A percentile compares a stretch with the other conserved stretches of the same genome.
These are phyloP conservation scores for Schizaphis graminum DNA, from an alignment of 2,888 invertebrate genomes.

Conservation along the genomic window DNA sequence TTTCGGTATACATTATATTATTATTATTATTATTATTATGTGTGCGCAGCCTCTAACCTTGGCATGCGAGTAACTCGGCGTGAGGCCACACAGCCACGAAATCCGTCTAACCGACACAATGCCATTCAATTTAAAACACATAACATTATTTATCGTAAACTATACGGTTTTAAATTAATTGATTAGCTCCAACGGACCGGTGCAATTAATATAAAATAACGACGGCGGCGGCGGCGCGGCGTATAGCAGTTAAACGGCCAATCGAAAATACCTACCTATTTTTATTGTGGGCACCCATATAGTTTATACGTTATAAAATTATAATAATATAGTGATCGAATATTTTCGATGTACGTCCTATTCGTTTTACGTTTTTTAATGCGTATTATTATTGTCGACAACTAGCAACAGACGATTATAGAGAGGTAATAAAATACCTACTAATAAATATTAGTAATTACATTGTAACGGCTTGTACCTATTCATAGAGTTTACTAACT, in stretches of 20 bases:
- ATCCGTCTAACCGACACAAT: constrained; percentile 33
- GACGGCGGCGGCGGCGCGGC: not conserved
- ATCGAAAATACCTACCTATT: not conserved
- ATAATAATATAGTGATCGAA: constrained; percentile 5
- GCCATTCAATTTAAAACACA: constrained; percentile 9
- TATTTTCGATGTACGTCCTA: not conserved
- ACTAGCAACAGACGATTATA: not conserved
- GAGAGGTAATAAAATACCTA: not conserved
- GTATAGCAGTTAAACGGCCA: not conserved
- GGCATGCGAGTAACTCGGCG: constrained; percentile 11
- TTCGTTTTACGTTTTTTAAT: not conserved
- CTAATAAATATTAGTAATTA: not conserved
- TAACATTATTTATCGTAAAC: constrained; percentile 24
- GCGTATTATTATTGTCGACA: not conserved
- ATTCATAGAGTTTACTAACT: not conserved
- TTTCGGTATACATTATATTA: not conserved
- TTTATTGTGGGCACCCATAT: not conserved
- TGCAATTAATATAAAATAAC: not conserved
- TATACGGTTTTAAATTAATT: constrained; percentile 16
- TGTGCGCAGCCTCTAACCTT: not conserved
- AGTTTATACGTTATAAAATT: not conserved
- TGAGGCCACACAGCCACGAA: constrained; percentile 21
- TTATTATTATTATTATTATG: too few relatives aligned
- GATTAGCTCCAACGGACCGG: constrained; percentile 34
- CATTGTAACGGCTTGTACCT: not conserved